A percentile compares a stretch with the other conserved stretches of the same genome.
phyloP scores from a whole-genome alignment of 2,797 vertebrate genomes.

The Phyllotis vaccarum region DNA sequence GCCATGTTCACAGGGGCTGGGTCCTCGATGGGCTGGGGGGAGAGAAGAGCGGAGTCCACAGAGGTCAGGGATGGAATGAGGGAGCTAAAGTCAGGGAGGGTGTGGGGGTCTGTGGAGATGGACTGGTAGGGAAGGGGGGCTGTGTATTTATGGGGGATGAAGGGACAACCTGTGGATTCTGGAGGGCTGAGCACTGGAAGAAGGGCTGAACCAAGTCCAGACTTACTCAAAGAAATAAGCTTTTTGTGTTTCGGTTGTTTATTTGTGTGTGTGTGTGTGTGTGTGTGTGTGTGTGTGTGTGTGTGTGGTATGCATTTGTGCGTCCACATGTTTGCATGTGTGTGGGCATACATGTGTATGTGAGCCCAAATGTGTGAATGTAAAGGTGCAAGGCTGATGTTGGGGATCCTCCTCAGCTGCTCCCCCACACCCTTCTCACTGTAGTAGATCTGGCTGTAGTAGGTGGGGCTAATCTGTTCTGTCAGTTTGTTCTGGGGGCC shows the following conservation, averaged over 20 bases:
- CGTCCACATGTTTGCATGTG: not conserved
- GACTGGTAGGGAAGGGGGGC: not conserved
- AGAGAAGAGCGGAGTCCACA: not conserved
- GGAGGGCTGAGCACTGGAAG: not conserved
- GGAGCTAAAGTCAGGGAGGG: not conserved
- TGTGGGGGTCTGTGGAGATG: not conserved
- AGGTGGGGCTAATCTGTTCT: not conserved
- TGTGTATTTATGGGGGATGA: not conserved
- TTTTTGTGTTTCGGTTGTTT: not conserved
- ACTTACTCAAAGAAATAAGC: not conserved
- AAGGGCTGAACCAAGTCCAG: not conserved
- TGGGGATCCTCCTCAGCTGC: too few species aligned
- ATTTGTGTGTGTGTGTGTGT: not conserved
- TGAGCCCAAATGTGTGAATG: not conserved
- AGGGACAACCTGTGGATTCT: not conserved
- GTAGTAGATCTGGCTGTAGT: not conserved
- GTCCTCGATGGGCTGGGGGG: slow-evolving; percentile 74
- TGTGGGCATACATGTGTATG: not conserved
- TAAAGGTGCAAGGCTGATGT: too few species aligned
- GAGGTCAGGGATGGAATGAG: not conserved
- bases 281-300: not conserved
- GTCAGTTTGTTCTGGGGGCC: not conserved
- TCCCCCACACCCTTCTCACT: not conserved
- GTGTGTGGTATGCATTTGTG: not conserved
- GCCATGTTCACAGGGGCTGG: slow-evolving; percentile 85